Evolutionary conservation across 2,113 vertebrate genomes (phyloP).

Genomic region (Anolis carolinensis): DNA sequence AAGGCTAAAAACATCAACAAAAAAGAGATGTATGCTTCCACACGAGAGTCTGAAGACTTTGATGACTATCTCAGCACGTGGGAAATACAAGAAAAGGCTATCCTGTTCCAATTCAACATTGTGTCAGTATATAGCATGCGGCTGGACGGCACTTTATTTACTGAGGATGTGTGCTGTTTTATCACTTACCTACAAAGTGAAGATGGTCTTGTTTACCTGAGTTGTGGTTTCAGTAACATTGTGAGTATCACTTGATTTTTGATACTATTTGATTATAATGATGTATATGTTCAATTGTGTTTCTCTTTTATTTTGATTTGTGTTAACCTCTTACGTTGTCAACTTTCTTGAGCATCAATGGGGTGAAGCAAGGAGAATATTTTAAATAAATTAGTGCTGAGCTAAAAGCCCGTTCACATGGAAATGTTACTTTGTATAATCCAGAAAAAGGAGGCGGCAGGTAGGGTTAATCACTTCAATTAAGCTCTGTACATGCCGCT

Average conservation of each 20-base stretch:
- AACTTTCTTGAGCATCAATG: not conserved
- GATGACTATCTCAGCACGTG: slow-evolving; percentile 7
- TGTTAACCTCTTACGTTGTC: not conserved
- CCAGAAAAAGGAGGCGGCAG: not conserved
- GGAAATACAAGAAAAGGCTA: not conserved
- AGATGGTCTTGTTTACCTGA: not conserved
- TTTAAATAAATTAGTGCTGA: not conserved
- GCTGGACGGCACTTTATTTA: not conserved
- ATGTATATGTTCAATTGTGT: not conserved
- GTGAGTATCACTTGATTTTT: not conserved
- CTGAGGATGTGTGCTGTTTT: not conserved
- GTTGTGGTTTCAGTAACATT: not conserved
- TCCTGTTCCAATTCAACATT: not conserved
- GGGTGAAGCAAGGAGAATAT: not conserved
- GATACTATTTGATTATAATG: not conserved
- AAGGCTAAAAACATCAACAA: not conserved
- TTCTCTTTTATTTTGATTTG: not conserved
- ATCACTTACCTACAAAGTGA: not conserved
- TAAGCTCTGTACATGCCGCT: not conserved
- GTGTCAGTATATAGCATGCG: not conserved
- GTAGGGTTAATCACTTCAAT: not conserved
- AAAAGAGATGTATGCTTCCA: not conserved
- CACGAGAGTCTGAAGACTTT: not conserved
- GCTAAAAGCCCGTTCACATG: not conserved
- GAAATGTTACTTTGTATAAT: not conserved